Percentiles rank a stretch among this genome's conserved stretches.
Conservation (phyloP, 2,888 invertebrate genomes). For the Nematopogon swammerdamellus region DNA sequence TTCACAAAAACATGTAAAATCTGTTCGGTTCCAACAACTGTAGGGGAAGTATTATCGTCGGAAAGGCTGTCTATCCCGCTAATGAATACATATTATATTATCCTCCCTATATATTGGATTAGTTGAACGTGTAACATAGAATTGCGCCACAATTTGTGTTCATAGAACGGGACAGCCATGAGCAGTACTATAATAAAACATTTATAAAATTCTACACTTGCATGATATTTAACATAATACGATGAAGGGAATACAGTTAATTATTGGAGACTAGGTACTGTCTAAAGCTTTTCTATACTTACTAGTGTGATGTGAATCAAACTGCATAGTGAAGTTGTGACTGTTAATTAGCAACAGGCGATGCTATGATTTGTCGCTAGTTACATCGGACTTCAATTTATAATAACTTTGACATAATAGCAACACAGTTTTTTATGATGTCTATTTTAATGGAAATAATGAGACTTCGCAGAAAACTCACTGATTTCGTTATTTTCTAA, state of each 20-base stretch:
- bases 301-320: conserved; percentile 1
- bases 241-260: not conserved
- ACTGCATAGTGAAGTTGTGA: not conserved
- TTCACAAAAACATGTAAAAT: conserved; percentile 21
- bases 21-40: conserved; percentile 30
- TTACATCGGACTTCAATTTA: not conserved
- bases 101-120: conserved; percentile 33
- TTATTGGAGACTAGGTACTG: not conserved
- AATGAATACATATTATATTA: conserved; percentile 28
- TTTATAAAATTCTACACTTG: conserved; percentile 38
- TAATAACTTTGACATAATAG: not conserved
- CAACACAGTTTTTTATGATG: not conserved
- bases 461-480: not conserved
- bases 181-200: conserved; percentile 22
- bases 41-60: conserved; percentile 31
- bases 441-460: not conserved
- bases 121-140: conserved; percentile 36
- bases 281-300: conserved; percentile 2
- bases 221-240: conserved; percentile 25
- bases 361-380: not conserved
- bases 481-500: not conserved
- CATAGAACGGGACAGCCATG: conserved; percentile 32
- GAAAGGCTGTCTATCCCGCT: conserved; percentile 30
- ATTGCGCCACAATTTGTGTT: conserved; percentile 52
- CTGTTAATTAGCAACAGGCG: no score